Conservation (phyloP, 1,140 invertebrate genomes). For the Drosophila guanche region DNA sequence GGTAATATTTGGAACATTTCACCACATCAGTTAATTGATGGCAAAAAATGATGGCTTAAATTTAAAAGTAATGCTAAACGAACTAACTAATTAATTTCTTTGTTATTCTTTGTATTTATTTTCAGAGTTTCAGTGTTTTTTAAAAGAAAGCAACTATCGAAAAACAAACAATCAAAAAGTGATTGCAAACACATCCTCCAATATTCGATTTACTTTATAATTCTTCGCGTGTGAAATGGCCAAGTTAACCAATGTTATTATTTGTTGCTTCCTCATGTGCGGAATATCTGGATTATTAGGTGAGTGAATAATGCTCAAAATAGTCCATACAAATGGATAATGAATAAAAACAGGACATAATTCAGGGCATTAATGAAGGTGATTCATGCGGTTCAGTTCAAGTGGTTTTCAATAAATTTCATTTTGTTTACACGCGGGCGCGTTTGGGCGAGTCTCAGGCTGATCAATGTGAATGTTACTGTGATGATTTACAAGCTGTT, state of each 20-base stretch:
- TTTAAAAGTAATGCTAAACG: not conserved
- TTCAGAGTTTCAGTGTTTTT: slow-evolving; percentile 26
- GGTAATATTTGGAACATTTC: not conserved
- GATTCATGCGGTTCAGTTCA: slow-evolving; percentile 21
- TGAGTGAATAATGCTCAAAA: slow-evolving; percentile 32
- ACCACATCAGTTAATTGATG: too few relatives aligned
- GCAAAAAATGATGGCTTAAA: not conserved
- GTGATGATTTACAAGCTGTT: too few relatives aligned
- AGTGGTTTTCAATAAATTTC: slow-evolving; percentile 10
- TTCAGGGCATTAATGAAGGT: slow-evolving; percentile 8
- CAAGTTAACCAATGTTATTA: not conserved
- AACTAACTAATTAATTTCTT: not conserved
- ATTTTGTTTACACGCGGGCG: not conserved
- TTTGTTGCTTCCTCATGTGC: not conserved
- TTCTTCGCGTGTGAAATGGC: slow-evolving; percentile 18
- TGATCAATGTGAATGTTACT: too few relatives aligned
- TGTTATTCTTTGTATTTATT: not conserved
- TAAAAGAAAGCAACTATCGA: not conserved
- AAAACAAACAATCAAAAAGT: not conserved
- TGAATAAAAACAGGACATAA: too few relatives aligned
- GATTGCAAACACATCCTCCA: not conserved
- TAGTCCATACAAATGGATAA: not conserved
- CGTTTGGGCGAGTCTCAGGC: too few relatives aligned
- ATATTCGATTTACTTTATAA: slow-evolving; percentile 9
- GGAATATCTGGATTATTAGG: slow-evolving; percentile 4